Evolutionary conservation across 2,113 vertebrate genomes (phyloP).

Genomic region (Haemorhous mexicanus): DNA sequence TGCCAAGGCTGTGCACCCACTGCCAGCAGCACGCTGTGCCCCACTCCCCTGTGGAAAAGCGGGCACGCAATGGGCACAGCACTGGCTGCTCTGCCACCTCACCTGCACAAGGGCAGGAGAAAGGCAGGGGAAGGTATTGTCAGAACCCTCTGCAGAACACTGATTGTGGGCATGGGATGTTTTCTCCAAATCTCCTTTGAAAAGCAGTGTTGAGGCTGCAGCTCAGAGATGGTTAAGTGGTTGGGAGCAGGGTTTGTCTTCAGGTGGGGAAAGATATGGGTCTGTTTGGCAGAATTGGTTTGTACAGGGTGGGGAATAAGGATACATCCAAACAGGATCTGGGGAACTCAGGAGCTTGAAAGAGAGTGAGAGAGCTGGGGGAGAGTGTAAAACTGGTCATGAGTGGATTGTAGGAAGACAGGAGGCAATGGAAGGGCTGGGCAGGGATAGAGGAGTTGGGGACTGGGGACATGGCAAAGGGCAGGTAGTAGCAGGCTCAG

Average conservation of each 20-base stretch:
- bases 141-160: not conserved
- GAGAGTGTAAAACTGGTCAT: not conserved
- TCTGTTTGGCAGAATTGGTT: not conserved
- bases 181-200: not conserved
- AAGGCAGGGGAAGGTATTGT: not conserved
- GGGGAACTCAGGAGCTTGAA: not conserved
- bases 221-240: not conserved
- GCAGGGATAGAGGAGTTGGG: not conserved
- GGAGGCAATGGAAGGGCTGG: not conserved
- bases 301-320: not conserved
- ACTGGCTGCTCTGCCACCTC: not conserved
- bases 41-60: not conserved
- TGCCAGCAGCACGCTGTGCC: not conserved
- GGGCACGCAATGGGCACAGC: fast-evolving
- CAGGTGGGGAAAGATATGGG: not conserved
- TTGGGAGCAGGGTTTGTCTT: not conserved
- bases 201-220: not conserved
- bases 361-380: not conserved
- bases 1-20: not conserved
- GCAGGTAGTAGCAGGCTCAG: not conserved
- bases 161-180: not conserved
- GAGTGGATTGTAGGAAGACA: not conserved
- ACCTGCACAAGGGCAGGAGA: not conserved
- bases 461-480: not conserved
- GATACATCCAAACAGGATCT: not conserved